These are phyloP conservation scores for Schizopygopsis pylzovi DNA, from an alignment of 2,797 vertebrate genomes.

Conservation along the genomic window DNA sequence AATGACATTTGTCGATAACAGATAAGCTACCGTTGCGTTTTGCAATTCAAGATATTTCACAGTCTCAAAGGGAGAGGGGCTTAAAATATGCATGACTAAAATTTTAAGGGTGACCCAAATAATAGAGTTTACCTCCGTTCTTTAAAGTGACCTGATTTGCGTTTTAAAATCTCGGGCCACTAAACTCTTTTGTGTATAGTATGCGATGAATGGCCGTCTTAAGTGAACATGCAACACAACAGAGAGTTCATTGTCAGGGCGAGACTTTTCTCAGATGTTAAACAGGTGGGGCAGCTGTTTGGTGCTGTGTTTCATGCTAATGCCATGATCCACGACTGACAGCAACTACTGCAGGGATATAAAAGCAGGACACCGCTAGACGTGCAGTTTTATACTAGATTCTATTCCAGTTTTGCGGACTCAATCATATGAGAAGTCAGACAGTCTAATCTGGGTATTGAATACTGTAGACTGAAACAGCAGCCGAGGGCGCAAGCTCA, in stretches of 20 bases:
- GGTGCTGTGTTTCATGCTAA: slow-evolving; percentile 26
- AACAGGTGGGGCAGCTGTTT: slow-evolving; percentile 56
- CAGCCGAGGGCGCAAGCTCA: slow-evolving; percentile 41
- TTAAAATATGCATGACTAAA: background rate
- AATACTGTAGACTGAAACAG: slow-evolving; percentile 75
- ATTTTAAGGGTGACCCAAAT: slow-evolving; percentile 10
- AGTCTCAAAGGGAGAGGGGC: background rate
- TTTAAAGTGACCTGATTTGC: slow-evolving; percentile 34
- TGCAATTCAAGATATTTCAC: background rate
- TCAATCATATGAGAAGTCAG: slow-evolving; percentile 57
- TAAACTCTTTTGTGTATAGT: slow-evolving; percentile 30
- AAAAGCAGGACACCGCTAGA: slow-evolving; percentile 24
- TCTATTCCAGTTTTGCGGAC: slow-evolving; percentile 47
- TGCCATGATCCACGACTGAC: slow-evolving; percentile 4
- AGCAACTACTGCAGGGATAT: slow-evolving; percentile 37
- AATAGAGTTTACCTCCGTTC: background rate
- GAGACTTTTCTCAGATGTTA: slow-evolving; percentile 48
- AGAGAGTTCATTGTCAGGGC: slow-evolving; percentile 44
- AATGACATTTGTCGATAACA: background rate
- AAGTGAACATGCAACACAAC: background rate
- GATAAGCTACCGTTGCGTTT: background rate
- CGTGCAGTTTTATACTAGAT: slow-evolving; percentile 20
- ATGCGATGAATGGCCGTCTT: slow-evolving; percentile 42
- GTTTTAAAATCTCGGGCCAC: slow-evolving; percentile 25
- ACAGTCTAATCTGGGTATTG: slow-evolving; percentile 80